Conservation (phyloP, 2,888 invertebrate genomes). For the Mylabris sibirica region DNA sequence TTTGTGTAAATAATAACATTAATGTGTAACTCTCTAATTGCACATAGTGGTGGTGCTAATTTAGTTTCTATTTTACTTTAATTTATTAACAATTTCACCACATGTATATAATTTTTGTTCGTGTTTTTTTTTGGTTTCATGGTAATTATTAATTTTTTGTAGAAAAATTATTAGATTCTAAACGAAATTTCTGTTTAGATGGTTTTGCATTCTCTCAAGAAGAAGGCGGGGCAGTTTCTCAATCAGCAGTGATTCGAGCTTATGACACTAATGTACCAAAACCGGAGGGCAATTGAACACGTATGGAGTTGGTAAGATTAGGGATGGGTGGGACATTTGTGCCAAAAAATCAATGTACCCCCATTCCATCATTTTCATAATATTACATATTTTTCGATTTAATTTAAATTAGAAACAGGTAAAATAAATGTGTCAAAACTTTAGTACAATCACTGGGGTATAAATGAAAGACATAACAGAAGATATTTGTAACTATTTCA, state of each 20-base stretch:
- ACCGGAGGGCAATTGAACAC: constrained; percentile 67
- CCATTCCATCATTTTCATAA: background rate
- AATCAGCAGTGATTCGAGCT: constrained; percentile 93
- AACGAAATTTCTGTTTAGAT: constrained; percentile 67
- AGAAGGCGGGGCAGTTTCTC: constrained; percentile 94
- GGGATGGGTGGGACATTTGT: constrained; percentile 9
- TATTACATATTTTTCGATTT: background rate
- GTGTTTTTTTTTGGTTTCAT: background rate
- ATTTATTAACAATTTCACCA: background rate
- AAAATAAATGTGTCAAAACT: constrained; percentile 36
- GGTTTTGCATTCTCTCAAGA: constrained; percentile 99
- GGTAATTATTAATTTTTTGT: background rate
- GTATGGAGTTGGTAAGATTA: background rate
- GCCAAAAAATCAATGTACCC: constrained; percentile 22
- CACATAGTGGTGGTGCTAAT: background rate
- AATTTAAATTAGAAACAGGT: background rate
- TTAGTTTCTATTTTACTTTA: background rate
- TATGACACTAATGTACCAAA: constrained; percentile 94
- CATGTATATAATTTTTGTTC: constrained; percentile 9
- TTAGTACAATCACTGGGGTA: constrained; percentile 38
- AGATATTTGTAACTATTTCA: constrained; percentile 31
- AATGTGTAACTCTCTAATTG: background rate
- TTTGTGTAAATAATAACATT: constrained; percentile 13
- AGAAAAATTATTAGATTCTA: background rate
- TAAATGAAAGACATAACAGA: constrained; percentile 23